Evolutionary conservation across 2,888 invertebrate genomes (phyloP).

Genomic region (Tachina lurida): DNA sequence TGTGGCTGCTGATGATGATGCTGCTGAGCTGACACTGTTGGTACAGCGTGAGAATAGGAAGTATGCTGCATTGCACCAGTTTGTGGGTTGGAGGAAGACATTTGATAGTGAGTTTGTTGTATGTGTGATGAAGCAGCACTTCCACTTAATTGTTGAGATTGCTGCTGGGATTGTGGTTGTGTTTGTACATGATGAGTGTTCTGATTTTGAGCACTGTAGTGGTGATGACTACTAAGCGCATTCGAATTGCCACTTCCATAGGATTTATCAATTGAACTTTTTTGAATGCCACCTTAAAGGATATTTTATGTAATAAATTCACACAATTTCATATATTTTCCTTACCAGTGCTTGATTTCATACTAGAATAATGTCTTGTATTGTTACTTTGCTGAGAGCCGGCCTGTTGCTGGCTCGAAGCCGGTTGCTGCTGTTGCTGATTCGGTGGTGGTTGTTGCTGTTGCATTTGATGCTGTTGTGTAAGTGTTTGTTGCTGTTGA

Average conservation of each 20-base stretch:
- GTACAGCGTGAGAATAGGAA: constrained; percentile 78
- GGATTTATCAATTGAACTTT: constrained; percentile 78
- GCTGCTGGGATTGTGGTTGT: constrained; percentile 75
- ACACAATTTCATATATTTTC: neutral
- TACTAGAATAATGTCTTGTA: constrained; percentile 76
- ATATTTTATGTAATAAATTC: neutral
- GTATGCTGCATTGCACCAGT: constrained; percentile 77
- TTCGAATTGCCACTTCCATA: constrained; percentile 75
- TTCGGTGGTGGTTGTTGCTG: constrained; percentile 72
- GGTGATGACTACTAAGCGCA: constrained; percentile 77
- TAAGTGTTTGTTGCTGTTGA: constrained; percentile 76
- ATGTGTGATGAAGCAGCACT: constrained; percentile 71
- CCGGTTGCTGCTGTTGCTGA: constrained; percentile 74
- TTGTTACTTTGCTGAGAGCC: constrained; percentile 73
- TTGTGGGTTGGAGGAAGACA: constrained; percentile 79
- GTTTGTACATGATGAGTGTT: constrained; percentile 75
- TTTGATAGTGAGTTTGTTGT: constrained; percentile 78
- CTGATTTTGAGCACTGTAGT: constrained; percentile 77
- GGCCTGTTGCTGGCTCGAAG: constrained; percentile 74
- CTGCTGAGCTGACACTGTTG: constrained; percentile 75
- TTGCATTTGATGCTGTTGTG: constrained; percentile 76
- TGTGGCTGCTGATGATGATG: constrained; percentile 76
- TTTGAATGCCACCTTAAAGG: constrained; percentile 76
- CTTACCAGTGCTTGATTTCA: constrained; percentile 77
- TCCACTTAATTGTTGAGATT: constrained; percentile 72